A percentile compares a stretch with the other conserved stretches of the same genome.
These are phyloP conservation scores for Aphodius granarius DNA, from an alignment of 2,888 invertebrate genomes.

Conservation along the genomic window DNA sequence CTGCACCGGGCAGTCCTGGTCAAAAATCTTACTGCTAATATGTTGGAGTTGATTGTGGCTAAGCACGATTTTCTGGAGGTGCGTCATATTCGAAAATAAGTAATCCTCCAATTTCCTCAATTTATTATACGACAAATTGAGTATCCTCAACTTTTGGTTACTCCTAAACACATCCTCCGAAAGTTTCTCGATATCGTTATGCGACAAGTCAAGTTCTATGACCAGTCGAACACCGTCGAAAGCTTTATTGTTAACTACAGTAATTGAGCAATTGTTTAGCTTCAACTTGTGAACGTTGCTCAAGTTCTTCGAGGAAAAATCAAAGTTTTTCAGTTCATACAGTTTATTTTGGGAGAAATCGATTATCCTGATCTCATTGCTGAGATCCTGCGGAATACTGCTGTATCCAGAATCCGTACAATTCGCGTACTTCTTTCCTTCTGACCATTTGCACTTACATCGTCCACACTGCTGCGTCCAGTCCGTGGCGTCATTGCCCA, in stretches of 20 bases:
- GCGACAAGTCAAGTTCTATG: conserved; percentile 81
- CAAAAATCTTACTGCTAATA: conserved; percentile 73
- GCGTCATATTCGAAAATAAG: conserved; percentile 74
- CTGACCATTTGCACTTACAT: conserved; percentile 85
- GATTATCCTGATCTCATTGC: conserved; percentile 70
- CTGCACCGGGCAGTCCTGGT: conserved; percentile 64
- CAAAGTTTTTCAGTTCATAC: conserved; percentile 65
- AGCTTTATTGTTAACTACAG: conserved; percentile 72
- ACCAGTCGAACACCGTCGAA: conserved; percentile 75
- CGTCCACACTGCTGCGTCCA: conserved; percentile 60
- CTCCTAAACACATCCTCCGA: conserved; percentile 72
- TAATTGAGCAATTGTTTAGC: conserved; percentile 73
- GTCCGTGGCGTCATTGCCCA: conserved; percentile 54
- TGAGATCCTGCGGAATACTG: conserved; percentile 72
- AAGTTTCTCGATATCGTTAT: conserved; percentile 68
- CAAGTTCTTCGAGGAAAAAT: conserved; percentile 70
- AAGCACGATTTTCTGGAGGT: conserved; percentile 75
- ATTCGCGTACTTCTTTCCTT: conserved; percentile 82
- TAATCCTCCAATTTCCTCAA: conserved; percentile 72
- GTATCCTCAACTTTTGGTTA: conserved; percentile 69
- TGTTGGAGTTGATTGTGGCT: conserved; percentile 73
- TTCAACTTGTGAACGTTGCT: conserved; percentile 81
- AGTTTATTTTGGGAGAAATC: conserved; percentile 74
- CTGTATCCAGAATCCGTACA: conserved; percentile 63
- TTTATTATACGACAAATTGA: conserved; percentile 75